Base-by-base conservation (phyloP, 2,888 invertebrate species). In the Athripsodes cinereus region DNA sequence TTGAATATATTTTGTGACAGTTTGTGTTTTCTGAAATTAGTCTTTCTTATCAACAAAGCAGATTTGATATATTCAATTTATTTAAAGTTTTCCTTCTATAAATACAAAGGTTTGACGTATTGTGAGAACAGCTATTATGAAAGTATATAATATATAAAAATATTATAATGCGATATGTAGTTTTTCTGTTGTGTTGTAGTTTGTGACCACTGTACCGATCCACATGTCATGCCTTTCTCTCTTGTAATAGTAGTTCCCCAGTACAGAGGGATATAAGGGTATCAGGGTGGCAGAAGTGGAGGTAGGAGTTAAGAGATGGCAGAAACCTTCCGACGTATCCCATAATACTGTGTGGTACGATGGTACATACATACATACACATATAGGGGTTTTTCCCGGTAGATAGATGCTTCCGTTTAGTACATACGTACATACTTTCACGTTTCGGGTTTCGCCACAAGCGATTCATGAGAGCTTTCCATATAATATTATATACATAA, bases 361-460 rank as follows among this genome's bases (percentile, higher is more conserved):
- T 26, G 26, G 26, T 26, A 26, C 26, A 26, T 26, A 10, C 40
- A 40, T 13, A 40, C 13, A 3, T 40, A 40, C 40, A 13, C 40
- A 40, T 40, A 40, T 52, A 59, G 53, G 52, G 56, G 59, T 56
- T 56, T 56, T 56, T 54, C 55, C 53, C 40, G 55, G 53, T 55
- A 56, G 56, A 34, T 35, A 26, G 35, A 34, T 21, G 35, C 49
- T 34, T 31, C 34, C 52, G 34, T 26, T 20, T 6, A 35, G 40
- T 3, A n/a, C n/a, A n/a, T n/a, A n/a, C n/a, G 52, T 21, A 52
- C 52, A 6, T 52, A 22, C 34, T 50, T 8, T 22, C 21, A 35
- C 52, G 52, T 52, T 52, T 52, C 40, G 52, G 52, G 52, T 52
- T 40, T 52, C 22, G 52, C 52, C 40, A 52, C 52, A 40, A 52